A percentile compares a stretch with the other conserved stretches of the same genome.
Conservation (phyloP, 2,113 vertebrate species). For the Dissostichus mawsoni region DNA sequence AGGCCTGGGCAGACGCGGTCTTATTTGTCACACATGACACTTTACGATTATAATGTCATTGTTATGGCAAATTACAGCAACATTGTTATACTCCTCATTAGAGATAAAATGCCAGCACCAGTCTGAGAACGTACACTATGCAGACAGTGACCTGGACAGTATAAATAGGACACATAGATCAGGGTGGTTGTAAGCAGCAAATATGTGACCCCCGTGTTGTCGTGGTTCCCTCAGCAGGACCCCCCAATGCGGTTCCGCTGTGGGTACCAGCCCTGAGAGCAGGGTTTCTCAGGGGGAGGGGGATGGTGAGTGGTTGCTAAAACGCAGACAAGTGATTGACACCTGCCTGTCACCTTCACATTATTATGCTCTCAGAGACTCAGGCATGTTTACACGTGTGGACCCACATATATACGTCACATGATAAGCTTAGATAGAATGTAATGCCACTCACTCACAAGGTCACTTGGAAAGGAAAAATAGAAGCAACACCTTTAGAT, state of each 20-base stretch:
- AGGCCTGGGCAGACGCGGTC: slow-evolving; percentile 21
- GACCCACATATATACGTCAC: slow-evolving; percentile 13
- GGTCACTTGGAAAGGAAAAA: slow-evolving; percentile 18
- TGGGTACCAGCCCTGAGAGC: slow-evolving; percentile 84
- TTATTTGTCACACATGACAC: not conserved
- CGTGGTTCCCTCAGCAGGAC: slow-evolving; percentile 83
- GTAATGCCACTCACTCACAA: slow-evolving; percentile 44
- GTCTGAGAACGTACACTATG: not conserved
- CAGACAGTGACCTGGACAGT: not conserved
- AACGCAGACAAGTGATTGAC: slow-evolving; percentile 60
- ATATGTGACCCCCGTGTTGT: slow-evolving; percentile 76
- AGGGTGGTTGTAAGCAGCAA: slow-evolving; percentile 14
- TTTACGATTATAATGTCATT: slow-evolving; percentile 9
- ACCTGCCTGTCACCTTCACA: slow-evolving; percentile 72
- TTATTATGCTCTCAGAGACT: slow-evolving; percentile 42
- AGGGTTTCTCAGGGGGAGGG: slow-evolving; percentile 68
- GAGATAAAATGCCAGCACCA: not conserved
- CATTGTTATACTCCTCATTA: not conserved
- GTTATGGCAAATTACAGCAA: not conserved
- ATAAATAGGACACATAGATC: not conserved
- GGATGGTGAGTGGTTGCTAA: slow-evolving; percentile 78
- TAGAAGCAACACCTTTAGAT: not conserved
- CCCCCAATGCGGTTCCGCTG: slow-evolving; percentile 83
- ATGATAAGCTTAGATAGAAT: slow-evolving; percentile 7
- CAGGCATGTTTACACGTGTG: slow-evolving; percentile 77